A percentile compares a stretch with the other conserved stretches of the same genome.
Evolutionary conservation across 2,797 vertebrate genomes (phyloP).

Genomic region (Rachycentron canadum): DNA sequence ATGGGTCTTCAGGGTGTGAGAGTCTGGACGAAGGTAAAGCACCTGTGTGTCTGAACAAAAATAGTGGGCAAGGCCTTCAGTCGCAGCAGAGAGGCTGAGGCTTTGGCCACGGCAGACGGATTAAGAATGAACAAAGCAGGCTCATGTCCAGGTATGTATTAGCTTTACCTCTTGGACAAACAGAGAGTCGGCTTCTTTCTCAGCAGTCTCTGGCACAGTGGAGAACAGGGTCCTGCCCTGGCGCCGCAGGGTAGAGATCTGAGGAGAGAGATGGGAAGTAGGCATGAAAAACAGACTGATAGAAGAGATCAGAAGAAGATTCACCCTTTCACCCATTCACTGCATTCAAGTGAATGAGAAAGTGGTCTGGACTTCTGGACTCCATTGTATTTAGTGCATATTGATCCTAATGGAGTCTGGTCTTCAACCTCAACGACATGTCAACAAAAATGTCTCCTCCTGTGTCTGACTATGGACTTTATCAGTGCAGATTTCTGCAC

Average conservation of each 20-base stretch:
- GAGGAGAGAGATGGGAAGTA: constrained; percentile 53
- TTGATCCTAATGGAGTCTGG: no score
- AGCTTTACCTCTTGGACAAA: constrained; percentile 95
- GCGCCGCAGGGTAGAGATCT: constrained; percentile 92
- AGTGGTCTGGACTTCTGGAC: no score
- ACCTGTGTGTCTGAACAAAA: constrained; percentile 57
- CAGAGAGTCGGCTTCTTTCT: constrained; percentile 92
- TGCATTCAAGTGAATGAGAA: no score
- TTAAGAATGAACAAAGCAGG: constrained; percentile 43
- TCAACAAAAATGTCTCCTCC: no score
- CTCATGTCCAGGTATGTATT: constrained; percentile 47
- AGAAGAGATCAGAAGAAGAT: constrained; percentile 27
- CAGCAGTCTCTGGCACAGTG: constrained; percentile 92
- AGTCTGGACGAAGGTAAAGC: constrained; percentile 33
- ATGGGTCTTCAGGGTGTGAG: constrained; percentile 15
- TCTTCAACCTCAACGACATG: no score
- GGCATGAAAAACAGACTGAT: constrained; percentile 48
- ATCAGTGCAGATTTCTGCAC: no score
- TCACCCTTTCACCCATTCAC: no score
- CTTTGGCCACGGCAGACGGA: neutral
- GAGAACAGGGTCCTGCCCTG: constrained; percentile 91
- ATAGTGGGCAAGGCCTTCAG: constrained; percentile 1
- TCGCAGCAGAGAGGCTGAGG: constrained; percentile 1
- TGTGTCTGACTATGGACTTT: no score
- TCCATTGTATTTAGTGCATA: no score